phyloP scores from a whole-genome alignment of 2,113 vertebrate species.

The Herpetotheres cachinnans region DNA sequence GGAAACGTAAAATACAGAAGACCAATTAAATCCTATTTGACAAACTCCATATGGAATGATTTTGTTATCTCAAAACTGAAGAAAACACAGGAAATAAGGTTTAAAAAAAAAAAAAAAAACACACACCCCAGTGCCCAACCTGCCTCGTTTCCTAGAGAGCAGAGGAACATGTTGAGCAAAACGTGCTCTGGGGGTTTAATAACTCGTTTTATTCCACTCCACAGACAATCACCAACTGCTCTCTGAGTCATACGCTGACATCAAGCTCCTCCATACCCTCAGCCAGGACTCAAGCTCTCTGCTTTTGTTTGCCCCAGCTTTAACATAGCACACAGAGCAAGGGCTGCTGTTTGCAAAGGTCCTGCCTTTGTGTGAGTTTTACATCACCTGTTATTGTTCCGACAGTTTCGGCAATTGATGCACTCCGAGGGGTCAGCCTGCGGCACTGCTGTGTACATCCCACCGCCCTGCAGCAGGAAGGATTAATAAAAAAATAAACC shows the following conservation, averaged over 20 bases:
- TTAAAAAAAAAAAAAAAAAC: background rate
- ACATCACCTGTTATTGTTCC: slow-evolving; percentile 94
- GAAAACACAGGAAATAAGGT: background rate
- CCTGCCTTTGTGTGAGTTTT: accelerated
- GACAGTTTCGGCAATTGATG: slow-evolving; percentile 89
- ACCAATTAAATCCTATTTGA: background rate
- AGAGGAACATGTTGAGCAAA: background rate
- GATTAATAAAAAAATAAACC: background rate
- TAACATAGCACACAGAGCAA: accelerated
- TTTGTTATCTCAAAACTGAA: background rate
- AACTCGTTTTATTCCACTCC: background rate
- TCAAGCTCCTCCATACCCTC: accelerated
- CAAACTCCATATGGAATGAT: background rate
- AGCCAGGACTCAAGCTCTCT: background rate
- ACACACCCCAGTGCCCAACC: background rate
- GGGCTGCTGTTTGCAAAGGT: accelerated
- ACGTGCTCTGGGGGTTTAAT: background rate
- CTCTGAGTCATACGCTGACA: background rate
- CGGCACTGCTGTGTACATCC: slow-evolving; percentile 81
- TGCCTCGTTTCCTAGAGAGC: background rate
- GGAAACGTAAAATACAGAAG: background rate
- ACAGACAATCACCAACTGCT: background rate
- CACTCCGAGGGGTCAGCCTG: slow-evolving; percentile 85
- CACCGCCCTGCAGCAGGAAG: slow-evolving; percentile 76
- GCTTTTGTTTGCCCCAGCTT: background rate